Evolutionary conservation across 2,888 invertebrate species (phyloP), one percentile per base, ranked within the genome.

Genomic region (Drosophila kanekoi): DNA sequence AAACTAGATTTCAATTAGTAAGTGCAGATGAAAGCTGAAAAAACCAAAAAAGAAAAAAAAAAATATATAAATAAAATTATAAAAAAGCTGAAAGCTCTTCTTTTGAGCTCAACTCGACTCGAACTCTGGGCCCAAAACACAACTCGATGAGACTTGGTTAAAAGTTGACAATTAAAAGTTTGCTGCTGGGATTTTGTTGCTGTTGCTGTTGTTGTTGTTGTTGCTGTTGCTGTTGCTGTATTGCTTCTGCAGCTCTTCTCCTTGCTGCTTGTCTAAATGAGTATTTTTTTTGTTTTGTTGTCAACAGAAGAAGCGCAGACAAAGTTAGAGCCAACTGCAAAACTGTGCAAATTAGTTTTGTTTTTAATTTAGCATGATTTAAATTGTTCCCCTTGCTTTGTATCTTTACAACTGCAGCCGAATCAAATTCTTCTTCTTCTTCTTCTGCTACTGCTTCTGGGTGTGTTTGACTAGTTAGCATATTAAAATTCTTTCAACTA

Each of bases 151-250:
- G 58, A 74, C 69, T 87, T 73, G 63, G 75, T 79, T 84, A 68
- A 87, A 85, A 87, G 85, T 85, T 85, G 85, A 85, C 85, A 85
- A 89, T 85, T 85, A 85, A 85, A 85, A 89, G 79, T 85, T 85
- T 86, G 70, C n/a, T 33, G 23, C 62, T 48, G 64, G 49, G 77
- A 63, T 70, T 83, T 78, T 66, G 67, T 43, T 60, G 58, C 23
- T 41, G 38, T 43, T 63, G 35, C 40, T 45, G 45, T 68, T 65
- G 56, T 40, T 20, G n/a, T 51, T 67, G 62, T 43, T 62, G 61
- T 51, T 59, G 51, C 57, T 78, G 63, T 60, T 56, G 58, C 23
- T 60, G 32, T 32, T 49, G 8, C 11, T 35, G 13, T 20, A 38
- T 28, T 61, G 61, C n/a, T 67, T 49, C 28, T 74, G 49, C 43